A percentile compares a stretch with the other conserved stretches of the same genome.
Evolutionary conservation across 2,113 vertebrate species (phyloP).

Genomic region (Speoplatyrhinus poulsoni): DNA sequence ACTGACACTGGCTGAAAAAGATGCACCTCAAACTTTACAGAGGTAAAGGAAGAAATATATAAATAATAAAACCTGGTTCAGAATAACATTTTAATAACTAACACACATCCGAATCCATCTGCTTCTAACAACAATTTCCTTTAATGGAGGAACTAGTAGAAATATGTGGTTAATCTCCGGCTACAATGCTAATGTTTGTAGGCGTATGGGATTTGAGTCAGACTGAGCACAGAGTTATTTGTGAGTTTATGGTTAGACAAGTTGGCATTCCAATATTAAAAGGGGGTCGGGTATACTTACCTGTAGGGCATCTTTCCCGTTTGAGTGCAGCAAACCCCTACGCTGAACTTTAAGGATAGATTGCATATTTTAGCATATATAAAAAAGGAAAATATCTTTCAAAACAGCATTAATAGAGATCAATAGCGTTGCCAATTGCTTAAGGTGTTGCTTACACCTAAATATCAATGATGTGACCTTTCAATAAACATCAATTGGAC

Average conservation of each 20-base stretch:
- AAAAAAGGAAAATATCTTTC: constrained; percentile 55
- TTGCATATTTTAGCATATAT: constrained; percentile 64
- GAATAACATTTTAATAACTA: too few species aligned
- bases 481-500: not conserved
- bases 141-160: too few species aligned
- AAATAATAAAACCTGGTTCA: too few species aligned
- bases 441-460: constrained; percentile 57
- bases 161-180: not conserved
- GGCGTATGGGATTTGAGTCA: not conserved
- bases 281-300: constrained; percentile 38
- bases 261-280: constrained; percentile 24
- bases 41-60: too few species aligned
- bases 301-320: constrained; percentile 47
- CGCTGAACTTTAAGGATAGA: constrained; percentile 72
- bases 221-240: not conserved
- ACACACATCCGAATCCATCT: too few species aligned
- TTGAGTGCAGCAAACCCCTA: constrained; percentile 53
- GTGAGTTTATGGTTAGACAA: constrained; percentile 40
- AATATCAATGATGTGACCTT: constrained; percentile 26
- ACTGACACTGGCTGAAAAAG: not conserved
- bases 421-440: constrained; percentile 57
- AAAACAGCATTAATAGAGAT: constrained; percentile 50
- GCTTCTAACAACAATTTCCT: too few species aligned
- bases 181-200: not conserved
- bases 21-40: too few species aligned